These are phyloP conservation scores for Eulemur rubriventer DNA, from an alignment of 2,797 vertebrate species.

Conservation along the genomic window DNA sequence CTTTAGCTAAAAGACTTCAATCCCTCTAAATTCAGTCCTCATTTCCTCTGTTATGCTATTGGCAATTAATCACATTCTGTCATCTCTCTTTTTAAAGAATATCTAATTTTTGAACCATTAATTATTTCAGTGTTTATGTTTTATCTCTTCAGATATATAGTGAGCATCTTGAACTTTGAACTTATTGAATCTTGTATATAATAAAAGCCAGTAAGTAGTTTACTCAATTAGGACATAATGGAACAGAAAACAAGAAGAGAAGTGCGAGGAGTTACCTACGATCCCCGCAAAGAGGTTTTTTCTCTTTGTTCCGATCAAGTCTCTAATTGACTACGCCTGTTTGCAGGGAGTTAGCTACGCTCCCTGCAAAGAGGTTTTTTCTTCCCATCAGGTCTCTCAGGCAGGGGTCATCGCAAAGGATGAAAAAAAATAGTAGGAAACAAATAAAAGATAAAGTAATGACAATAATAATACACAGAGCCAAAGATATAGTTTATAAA, in stretches of 20 bases:
- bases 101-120: background rate
- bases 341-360: too few species aligned
- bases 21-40: background rate
- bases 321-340: too few species aligned
- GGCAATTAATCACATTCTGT: background rate
- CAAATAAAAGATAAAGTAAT: too few species aligned
- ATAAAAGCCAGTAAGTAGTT: constrained; percentile 2
- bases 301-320: too few species aligned
- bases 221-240: background rate
- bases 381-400: too few species aligned
- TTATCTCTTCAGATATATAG: background rate
- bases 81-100: background rate
- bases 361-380: too few species aligned
- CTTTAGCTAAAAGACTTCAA: background rate
- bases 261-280: too few species aligned
- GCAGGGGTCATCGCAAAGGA: too few species aligned
- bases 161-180: background rate
- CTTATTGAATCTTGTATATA: background rate
- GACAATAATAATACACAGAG: too few species aligned
- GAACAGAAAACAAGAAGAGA: background rate
- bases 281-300: too few species aligned
- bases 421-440: too few species aligned
- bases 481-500: too few species aligned
- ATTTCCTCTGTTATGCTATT: background rate
- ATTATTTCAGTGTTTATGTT: background rate